phyloP scores from a whole-genome alignment of 2,888 invertebrate genomes.

The Parascotia fuliginaria region DNA sequence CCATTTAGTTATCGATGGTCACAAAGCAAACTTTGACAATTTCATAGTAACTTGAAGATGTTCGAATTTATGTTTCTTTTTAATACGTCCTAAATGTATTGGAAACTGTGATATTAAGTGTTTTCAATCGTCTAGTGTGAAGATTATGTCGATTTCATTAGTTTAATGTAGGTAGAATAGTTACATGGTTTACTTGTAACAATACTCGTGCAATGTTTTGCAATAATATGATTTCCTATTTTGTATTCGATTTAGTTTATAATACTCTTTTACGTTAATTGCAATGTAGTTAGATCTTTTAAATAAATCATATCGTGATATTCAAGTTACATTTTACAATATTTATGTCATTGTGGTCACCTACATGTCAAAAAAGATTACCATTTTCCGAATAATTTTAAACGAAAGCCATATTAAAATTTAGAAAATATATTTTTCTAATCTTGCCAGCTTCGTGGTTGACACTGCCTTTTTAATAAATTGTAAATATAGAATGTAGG shows the following conservation, averaged over 20 bases:
- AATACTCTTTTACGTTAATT: conserved; percentile 51
- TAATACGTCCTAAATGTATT: conserved; percentile 70
- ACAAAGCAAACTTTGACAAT: conserved; percentile 72
- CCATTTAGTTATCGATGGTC: conserved; percentile 83
- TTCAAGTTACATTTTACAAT: conserved; percentile 44
- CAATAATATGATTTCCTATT: conserved; percentile 67
- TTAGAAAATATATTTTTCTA: conserved; percentile 79
- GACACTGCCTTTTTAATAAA: conserved; percentile 79
- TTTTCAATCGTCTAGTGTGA: conserved; percentile 76
- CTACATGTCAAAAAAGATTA: conserved; percentile 49
- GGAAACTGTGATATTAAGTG: conserved; percentile 85
- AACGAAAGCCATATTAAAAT: conserved; percentile 83
- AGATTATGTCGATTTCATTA: conserved; percentile 59
- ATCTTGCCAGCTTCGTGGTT: conserved; percentile 84
- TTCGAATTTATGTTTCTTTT: conserved; percentile 46
- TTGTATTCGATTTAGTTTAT: conserved; percentile 60
- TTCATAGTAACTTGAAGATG: conserved; percentile 53
- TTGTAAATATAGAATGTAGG: conserved; percentile 78
- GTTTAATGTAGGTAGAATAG: conserved; percentile 32
- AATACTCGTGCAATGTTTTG: conserved; percentile 61
- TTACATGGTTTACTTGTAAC: conserved; percentile 49
- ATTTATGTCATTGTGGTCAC: conserved; percentile 37
- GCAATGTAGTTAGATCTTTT: conserved; percentile 30
- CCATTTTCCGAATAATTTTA: conserved; percentile 65
- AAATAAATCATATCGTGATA: conserved; percentile 35